Base-by-base conservation (phyloP, 2,797 vertebrate genomes). In the Potorous gilbertii region DNA sequence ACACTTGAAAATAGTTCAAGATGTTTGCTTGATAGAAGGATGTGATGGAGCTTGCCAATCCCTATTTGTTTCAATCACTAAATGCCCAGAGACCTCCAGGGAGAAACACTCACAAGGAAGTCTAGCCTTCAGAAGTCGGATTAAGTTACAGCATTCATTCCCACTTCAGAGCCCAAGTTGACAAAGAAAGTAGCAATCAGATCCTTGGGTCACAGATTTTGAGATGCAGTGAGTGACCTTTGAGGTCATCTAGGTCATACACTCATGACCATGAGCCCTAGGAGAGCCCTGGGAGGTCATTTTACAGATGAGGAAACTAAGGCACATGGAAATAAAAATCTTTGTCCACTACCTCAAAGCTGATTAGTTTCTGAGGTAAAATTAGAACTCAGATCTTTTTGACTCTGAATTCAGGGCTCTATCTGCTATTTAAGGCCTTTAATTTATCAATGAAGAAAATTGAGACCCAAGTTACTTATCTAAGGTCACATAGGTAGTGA, bases 71-170 rank as follows among this genome's bases (percentile, higher is more conserved):
- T 96, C 31, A 9, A 2, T 90, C 13, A 52, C 12, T 0, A 1
- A 34, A 24, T 18, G 34, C 29, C 29, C 18, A 4, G 0, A 55
- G 96, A 93, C 95, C 96, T 91, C 92, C 95, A 0, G 1, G 0
- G 50, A 90, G 59, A 95, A 94, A 55, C 1, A 0, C 8, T 0
- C 34, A 57, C 94, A 55, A 96, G 97, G 96, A 97, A 97, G 96
- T 92, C 96, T 24, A 0, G 91, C 97, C 97, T 97, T 98, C 97
- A 97, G 97, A 98, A 97, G 97, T 27, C 8, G 21, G 21, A 87
- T 87, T 27, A 87, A 87, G 74, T 87, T 87, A 87, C 74, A 27
- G 74, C 40, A 62, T 40, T 96, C 91, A 92, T 94, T 96, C 95
- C 94, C 90, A 94, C 96, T 91, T 62, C 5, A 55, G 95, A 93